These are phyloP conservation scores for Cotesia typhae DNA, from an alignment of 1,140 invertebrate genomes.

Conservation along the genomic window DNA sequence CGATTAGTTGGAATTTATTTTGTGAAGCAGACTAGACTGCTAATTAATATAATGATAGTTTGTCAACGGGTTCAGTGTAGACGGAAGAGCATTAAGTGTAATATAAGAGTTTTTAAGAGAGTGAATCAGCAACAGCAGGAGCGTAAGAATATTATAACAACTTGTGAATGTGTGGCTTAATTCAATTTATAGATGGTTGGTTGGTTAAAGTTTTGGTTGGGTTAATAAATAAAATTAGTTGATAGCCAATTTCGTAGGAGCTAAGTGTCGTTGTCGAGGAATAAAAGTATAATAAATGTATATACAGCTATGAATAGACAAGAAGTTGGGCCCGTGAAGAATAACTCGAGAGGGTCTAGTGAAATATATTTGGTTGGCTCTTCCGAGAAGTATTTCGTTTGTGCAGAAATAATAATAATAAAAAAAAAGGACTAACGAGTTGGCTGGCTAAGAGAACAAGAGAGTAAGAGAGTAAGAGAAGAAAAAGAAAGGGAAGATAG, in stretches of 20 bases:
- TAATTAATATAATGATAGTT: no score
- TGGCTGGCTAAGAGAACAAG: slow-evolving; percentile 19
- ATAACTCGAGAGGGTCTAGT: slow-evolving; percentile 10
- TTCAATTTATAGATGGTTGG: no score
- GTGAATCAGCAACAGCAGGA: no score
- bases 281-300: background rate
- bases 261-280: background rate
- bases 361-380: slow-evolving; percentile 32
- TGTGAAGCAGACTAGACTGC: no score
- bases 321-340: background rate
- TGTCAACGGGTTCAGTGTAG: no score
- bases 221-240: background rate
- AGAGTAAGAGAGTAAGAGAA: background rate
- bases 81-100: no score
- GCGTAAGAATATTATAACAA: no score
- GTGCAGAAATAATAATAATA: slow-evolving; percentile 9
- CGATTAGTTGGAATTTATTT: no score
- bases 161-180: no score
- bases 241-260: slow-evolving; percentile 4
- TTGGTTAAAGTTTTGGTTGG: background rate
- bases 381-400: slow-evolving; percentile 29
- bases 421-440: slow-evolving; percentile 31
- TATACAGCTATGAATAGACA: slow-evolving; percentile 22
- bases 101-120: no score
- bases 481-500: no score